Evolutionary conservation across 64 coral and sea anemone species (phyloP), one percentile per base, ranked within the genome.

Genomic region (Porites australiensis): DNA sequence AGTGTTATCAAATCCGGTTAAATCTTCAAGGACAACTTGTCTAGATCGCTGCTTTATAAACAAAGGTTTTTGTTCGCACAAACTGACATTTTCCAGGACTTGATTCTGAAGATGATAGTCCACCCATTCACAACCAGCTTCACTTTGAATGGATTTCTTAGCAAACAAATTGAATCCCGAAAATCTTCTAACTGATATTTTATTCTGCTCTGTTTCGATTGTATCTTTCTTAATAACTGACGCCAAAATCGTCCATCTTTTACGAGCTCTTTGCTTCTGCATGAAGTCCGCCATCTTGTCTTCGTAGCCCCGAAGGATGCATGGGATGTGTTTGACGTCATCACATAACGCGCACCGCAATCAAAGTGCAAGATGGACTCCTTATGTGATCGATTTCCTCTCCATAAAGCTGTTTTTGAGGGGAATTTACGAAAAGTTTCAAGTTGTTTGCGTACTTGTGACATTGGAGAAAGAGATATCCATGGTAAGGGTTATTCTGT

Each of bases 341-440:
- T 50, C 18, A 67, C 44, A 46, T 48, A 50, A 64, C 59, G 63
- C 46, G n/a, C 16, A 4, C 12, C 0, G 8, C 27, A 16, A 15
- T 4, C 27, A 3, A 11, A 3, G 11, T 50, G 9, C 11, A 67
- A 16, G 45, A 83, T 83, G 80, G 80, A 83, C 8, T 66, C 80
- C 14, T 83, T 83, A 47, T 96, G 77, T 63, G 94, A 99, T 53
- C 84, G 80, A 72, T 99, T 88, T 74, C 98, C 98, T 57, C 95
- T 99, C 74, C 98, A 99, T 58, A 96, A 79, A 92, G 98, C 98
- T 11, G 82, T 99, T 51, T 99, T 96, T 93, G 94, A 99, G 45
- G 98, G 98, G 13, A 99, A 99, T 91, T 61, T 99, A 10, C 87
- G 98, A 23, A 99, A 99, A 76, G 94, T 99, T 83, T 99, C 98